phyloP scores from a whole-genome alignment of 1,140 invertebrate species.

The Andrena cerasifolii region DNA sequence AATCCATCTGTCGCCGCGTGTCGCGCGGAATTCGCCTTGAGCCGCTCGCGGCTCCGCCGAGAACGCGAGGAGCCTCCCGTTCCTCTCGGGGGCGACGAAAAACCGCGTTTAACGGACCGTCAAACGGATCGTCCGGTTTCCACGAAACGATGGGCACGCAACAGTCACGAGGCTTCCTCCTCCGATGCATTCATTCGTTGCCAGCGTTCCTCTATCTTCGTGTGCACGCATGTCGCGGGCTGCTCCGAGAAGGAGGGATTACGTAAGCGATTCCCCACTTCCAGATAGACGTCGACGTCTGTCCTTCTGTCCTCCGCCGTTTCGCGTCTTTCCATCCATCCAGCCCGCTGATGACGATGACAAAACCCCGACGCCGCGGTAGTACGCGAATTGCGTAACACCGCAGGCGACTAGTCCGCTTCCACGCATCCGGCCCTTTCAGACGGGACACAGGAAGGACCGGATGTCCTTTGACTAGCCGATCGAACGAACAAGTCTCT shows the following conservation, averaged over 20 bases:
- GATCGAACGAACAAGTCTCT: conserved; percentile 28
- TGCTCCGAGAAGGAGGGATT: conserved; percentile 59
- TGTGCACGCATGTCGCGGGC: conserved; percentile 4
- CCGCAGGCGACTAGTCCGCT: conserved; percentile 33
- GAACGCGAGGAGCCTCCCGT: neutral
- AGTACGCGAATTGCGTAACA: conserved; percentile 62
- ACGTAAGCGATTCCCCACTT: conserved; percentile 58
- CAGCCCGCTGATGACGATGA: conserved; percentile 38
- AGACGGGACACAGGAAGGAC: conserved; percentile 55
- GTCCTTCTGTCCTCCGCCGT: conserved; percentile 54
- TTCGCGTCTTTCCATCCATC: conserved; percentile 23
- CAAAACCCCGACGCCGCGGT: conserved; percentile 37
- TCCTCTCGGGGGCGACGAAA: neutral
- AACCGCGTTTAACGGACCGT: conserved; percentile 44
- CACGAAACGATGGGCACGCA: conserved; percentile 57
- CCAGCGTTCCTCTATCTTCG: neutral
- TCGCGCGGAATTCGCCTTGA: neutral
- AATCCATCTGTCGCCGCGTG: neutral
- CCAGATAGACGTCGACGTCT: conserved; percentile 36
- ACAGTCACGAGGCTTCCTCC: conserved; percentile 46
- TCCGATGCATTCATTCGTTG: neutral
- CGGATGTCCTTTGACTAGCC: conserved; percentile 61
- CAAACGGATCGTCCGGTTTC: conserved; percentile 58
- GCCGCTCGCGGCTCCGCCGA: too few species aligned
- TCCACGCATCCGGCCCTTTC: conserved; percentile 61